phyloP scores from a whole-genome alignment of 2,888 invertebrate species.

The Campaea margaritaria region DNA sequence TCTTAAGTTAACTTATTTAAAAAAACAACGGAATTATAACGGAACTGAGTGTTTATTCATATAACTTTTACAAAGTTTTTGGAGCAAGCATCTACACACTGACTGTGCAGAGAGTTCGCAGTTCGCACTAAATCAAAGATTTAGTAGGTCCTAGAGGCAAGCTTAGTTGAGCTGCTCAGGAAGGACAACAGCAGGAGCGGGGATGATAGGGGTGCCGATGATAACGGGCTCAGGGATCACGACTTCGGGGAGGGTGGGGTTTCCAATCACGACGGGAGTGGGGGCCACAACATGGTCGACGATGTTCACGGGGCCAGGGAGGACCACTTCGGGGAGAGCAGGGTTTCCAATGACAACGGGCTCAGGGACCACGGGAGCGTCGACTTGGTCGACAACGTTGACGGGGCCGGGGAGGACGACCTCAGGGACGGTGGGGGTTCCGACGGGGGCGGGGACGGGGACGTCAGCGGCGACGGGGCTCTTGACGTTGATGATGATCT shows the following conservation, averaged over 20 bases:
- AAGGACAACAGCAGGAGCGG: constrained; percentile 32
- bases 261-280: constrained; percentile 28
- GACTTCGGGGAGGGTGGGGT: constrained; percentile 39
- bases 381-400: constrained; percentile 32
- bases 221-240: constrained; percentile 22
- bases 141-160: constrained; percentile 1
- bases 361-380: constrained; percentile 22
- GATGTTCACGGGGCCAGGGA: constrained; percentile 24
- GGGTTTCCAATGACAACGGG: constrained; percentile 24
- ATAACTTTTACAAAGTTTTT: constrained; percentile 32
- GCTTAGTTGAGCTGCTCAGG: constrained; percentile 46
- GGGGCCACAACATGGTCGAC: constrained; percentile 16
- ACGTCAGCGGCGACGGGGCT: constrained; percentile 31
- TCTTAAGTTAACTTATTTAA: background rate
- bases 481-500: constrained; percentile 59
- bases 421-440: constrained; percentile 32
- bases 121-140: constrained; percentile 27
- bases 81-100: constrained; percentile 24
- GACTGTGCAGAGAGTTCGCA: constrained; percentile 26
- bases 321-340: constrained; percentile 4
- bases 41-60: constrained; percentile 38
- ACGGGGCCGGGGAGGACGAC: constrained; percentile 28
- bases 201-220: constrained; percentile 27
- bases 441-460: constrained; percentile 34
- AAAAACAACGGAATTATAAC: constrained; percentile 4